Conservation (phyloP, 92 coral and sea anemone species). For the Siderastrea siderea region DNA sequence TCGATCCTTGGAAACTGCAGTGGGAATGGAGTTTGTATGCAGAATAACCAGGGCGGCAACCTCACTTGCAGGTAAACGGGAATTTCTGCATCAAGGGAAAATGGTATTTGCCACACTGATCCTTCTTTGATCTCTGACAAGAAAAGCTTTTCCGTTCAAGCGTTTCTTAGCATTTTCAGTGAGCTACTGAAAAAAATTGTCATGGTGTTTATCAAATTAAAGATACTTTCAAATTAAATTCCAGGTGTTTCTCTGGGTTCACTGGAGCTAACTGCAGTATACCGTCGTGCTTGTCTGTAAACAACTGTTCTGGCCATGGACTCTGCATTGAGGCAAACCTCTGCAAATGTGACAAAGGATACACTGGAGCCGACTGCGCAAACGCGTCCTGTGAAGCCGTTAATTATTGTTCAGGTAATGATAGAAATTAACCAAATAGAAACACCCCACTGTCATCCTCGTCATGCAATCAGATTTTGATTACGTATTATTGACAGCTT, state of each 20-base stretch:
- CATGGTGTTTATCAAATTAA: too few species aligned
- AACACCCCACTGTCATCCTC: neutral
- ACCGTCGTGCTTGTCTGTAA: conserved; percentile 49
- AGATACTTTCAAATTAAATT: neutral
- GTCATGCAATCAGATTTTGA: too few species aligned
- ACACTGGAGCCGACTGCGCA: conserved; percentile 69
- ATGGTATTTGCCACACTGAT: too few species aligned
- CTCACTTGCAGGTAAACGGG: conserved; percentile 63
- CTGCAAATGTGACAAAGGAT: conserved; percentile 76
- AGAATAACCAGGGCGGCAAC: conserved; percentile 5
- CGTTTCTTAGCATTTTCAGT: too few species aligned
- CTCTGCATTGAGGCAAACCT: conserved; percentile 72
- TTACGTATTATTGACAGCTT: too few species aligned
- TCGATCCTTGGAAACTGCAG: conserved; percentile 65
- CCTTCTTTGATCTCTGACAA: neutral
- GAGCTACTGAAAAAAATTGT: too few species aligned
- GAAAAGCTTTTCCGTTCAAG: too few species aligned
- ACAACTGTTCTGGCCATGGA: conserved; percentile 73
- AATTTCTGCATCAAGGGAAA: neutral
- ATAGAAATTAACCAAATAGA: too few species aligned
- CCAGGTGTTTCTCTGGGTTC: conserved; percentile 75
- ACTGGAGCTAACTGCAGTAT: conserved; percentile 69
- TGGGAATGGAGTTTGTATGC: conserved; percentile 64
- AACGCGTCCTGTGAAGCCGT: conserved; percentile 69
- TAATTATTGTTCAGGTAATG: conserved; percentile 80